phyloP scores from a whole-genome alignment of 2,888 invertebrate genomes.

The Lepidonotus clava region DNA sequence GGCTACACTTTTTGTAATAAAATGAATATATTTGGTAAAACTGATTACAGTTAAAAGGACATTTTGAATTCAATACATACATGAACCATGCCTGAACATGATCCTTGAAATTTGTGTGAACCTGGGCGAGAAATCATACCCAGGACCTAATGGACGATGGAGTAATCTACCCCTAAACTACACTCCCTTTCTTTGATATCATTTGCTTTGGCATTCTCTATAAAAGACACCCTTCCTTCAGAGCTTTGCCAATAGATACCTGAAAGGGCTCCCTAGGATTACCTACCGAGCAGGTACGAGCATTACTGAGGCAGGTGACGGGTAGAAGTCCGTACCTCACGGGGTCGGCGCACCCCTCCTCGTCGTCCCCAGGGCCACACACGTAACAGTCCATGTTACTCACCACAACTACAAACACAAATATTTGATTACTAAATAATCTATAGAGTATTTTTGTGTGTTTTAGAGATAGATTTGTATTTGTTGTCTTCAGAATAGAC shows the following conservation, averaged over 20 bases:
- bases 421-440: too few species aligned
- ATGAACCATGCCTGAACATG: too few species aligned
- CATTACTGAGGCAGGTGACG: background rate
- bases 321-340: background rate
- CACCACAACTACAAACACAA: background rate
- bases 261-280: too few species aligned
- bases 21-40: too few species aligned
- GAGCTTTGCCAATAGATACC: background rate
- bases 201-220: background rate
- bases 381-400: background rate
- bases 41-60: too few species aligned
- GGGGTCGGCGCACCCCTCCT: background rate
- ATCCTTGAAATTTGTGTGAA: too few species aligned
- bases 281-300: background rate
- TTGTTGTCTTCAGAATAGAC: too few species aligned
- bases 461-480: too few species aligned
- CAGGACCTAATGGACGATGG: background rate
- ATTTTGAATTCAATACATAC: too few species aligned
- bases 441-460: too few species aligned
- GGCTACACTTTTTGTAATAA: too few species aligned
- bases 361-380: background rate
- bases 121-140: background rate
- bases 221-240: background rate
- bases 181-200: too few species aligned
- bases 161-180: background rate